A percentile compares a stretch with the other conserved stretches of the same genome.
phyloP scores from a whole-genome alignment of 2,113 vertebrate species.

The Chascanopsetta lugubris region DNA sequence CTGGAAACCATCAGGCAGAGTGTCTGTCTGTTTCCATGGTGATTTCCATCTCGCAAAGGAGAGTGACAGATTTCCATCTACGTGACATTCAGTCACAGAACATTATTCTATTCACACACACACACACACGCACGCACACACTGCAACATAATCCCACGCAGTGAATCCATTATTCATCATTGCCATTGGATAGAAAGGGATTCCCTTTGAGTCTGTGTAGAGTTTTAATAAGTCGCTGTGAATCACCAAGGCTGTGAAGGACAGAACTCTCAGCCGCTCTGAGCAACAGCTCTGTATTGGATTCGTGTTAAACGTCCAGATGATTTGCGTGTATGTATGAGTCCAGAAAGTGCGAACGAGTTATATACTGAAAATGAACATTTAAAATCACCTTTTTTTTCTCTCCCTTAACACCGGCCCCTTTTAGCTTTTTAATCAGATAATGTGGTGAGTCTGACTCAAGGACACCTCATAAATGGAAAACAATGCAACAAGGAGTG shows the following conservation, averaged over 20 bases:
- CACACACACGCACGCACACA: too few relatives aligned
- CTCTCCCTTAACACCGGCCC: neutral
- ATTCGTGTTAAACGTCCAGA: neutral
- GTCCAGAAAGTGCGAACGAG: neutral
- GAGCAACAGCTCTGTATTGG: neutral
- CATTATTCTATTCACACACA: neutral
- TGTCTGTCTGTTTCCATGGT: slow-evolving; percentile 5
- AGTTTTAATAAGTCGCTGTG: neutral
- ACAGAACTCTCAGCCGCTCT: neutral
- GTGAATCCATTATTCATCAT: neutral
- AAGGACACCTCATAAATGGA: neutral
- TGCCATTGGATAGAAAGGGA: neutral
- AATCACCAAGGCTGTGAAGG: neutral
- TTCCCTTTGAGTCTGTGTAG: neutral
- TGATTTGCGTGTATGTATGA: neutral
- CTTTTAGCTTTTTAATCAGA: neutral
- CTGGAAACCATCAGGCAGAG: neutral
- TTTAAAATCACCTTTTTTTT: neutral
- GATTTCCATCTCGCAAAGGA: slow-evolving; percentile 1
- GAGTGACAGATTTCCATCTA: neutral
- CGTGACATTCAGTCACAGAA: neutral
- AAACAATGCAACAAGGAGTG: neutral
- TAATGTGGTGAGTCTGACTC: neutral
- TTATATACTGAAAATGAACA: neutral
- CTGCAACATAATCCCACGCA: neutral